These are phyloP conservation scores for Anarsia innoxiella DNA, from an alignment of 2,888 invertebrate genomes.

Conservation along the genomic window DNA sequence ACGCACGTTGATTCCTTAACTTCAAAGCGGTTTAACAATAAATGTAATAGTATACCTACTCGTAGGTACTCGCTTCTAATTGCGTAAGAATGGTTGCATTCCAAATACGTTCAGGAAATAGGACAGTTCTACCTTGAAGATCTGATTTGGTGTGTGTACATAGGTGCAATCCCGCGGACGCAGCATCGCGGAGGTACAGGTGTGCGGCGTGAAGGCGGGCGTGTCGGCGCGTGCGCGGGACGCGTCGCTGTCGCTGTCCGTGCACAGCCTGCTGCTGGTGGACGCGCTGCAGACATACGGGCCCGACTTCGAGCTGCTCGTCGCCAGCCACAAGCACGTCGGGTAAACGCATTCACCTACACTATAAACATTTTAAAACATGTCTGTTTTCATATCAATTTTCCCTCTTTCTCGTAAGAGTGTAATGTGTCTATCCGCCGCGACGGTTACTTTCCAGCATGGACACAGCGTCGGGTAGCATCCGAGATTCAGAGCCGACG, in stretches of 20 bases:
- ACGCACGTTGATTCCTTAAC: too few species aligned
- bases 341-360: constrained; percentile 76
- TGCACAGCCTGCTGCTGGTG: constrained; percentile 93
- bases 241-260: constrained; percentile 86
- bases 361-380: too few species aligned
- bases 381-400: not conserved
- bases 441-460: constrained; percentile 71
- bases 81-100: too few species aligned
- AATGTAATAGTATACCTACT: too few species aligned
- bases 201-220: constrained; percentile 88
- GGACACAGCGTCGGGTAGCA: constrained; percentile 95
- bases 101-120: too few species aligned
- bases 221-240: constrained; percentile 84
- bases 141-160: constrained; percentile 20
- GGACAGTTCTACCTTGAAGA: too few species aligned
- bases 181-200: constrained; percentile 94
- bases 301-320: constrained; percentile 93
- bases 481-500: constrained; percentile 93
- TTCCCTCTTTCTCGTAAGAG: not conserved
- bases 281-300: constrained; percentile 97
- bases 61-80: too few species aligned
- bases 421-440: constrained; percentile 3
- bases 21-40: too few species aligned
- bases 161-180: constrained; percentile 89
- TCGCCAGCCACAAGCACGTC: constrained; percentile 96